Percentiles rank a stretch among this genome's conserved stretches.
Evolutionary conservation across 2,113 vertebrate species (phyloP).

Genomic region (Lophius piscatorius): DNA sequence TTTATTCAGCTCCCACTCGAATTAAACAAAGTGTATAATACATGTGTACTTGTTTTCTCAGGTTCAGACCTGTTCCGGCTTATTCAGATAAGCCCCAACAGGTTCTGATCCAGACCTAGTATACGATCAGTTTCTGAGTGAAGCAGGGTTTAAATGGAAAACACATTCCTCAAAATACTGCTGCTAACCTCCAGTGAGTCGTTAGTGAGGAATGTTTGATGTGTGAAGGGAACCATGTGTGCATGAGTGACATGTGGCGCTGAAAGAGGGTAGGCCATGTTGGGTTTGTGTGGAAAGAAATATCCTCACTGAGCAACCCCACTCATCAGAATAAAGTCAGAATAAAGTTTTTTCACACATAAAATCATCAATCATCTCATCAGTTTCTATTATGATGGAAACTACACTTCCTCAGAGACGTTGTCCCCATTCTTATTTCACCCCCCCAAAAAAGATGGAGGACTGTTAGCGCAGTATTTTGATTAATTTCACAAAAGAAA

Average conservation of each 20-base stretch:
- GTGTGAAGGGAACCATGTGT: constrained; percentile 67
- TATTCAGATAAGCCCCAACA: constrained; percentile 29
- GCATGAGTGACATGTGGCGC: constrained; percentile 46
- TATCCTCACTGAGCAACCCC: neutral
- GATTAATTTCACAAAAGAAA: too few relatives aligned
- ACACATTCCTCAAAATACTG: constrained; percentile 53
- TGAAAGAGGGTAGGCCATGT: constrained; percentile 52
- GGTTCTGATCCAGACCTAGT: constrained; percentile 37
- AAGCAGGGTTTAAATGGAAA: constrained; percentile 53
- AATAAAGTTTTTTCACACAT: neutral
- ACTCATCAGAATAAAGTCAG: neutral
- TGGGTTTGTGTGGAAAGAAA: constrained; percentile 23
- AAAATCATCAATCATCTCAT: too few relatives aligned
- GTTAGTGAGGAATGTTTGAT: constrained; percentile 61
- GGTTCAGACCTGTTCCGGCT: neutral
- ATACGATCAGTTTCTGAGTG: constrained; percentile 35
- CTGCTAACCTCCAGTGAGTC: constrained; percentile 64
- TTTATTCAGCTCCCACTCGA: neutral
- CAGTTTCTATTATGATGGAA: too few relatives aligned
- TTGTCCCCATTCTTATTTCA: too few relatives aligned
- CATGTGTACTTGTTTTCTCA: too few relatives aligned
- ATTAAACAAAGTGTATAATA: constrained; percentile 4
- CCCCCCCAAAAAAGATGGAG: too few relatives aligned
- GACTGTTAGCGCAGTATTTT: too few relatives aligned
- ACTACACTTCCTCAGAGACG: too few relatives aligned